Evolutionary conservation across 2,113 vertebrate species (phyloP), one percentile per base, ranked within the genome.

Genomic region (Upupa epops): DNA sequence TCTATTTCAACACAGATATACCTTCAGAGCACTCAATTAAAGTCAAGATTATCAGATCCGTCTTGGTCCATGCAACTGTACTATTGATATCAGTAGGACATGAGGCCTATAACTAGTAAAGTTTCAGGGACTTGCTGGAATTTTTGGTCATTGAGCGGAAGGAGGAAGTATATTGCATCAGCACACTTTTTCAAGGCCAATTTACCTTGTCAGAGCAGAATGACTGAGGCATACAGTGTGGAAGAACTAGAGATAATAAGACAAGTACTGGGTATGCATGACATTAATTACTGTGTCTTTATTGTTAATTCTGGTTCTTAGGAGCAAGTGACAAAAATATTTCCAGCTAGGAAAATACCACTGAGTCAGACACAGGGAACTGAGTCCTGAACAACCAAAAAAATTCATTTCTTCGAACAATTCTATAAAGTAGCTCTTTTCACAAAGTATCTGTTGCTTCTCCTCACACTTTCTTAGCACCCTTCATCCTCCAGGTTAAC

Each of bases 401-500:
- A 61, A 64, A 88, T 65, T 76, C n/a, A 86, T 49, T 80, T 79
- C 19, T 85, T 85, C 36, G 37, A 89, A 69, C 17, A 83, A 73
- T 58, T 46, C 12, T 60, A 28, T 46, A 63, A 88, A 89, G 64
- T 58, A 70, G 24, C 21, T 92, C 51, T 78, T 95, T 91, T 88
- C 28, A 54, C 88, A 51, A 76, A 79, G 78, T 86, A 91, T 91
- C 80, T 92, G 81, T 93, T 94, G 64, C 86, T 94, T 89, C 82
- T 95, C 83, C 93, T 92, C 91, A 69, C 86, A 82, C 65, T 93
- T 91, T 61, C 61, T 82, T 83, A 79, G 60, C 79, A 91, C 26
- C 31, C 90, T 93, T 93, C 66, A 6, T 79, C 89, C 76, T 82
- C 79, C 70, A 91, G 93, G 85, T 94, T 93, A 92, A 89, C 90